Evolutionary conservation across 37 sponge, comb jelly and placozoan species (phyloP), one percentile per base, ranked within the genome.

Genomic region (Haliclona indistincta): DNA sequence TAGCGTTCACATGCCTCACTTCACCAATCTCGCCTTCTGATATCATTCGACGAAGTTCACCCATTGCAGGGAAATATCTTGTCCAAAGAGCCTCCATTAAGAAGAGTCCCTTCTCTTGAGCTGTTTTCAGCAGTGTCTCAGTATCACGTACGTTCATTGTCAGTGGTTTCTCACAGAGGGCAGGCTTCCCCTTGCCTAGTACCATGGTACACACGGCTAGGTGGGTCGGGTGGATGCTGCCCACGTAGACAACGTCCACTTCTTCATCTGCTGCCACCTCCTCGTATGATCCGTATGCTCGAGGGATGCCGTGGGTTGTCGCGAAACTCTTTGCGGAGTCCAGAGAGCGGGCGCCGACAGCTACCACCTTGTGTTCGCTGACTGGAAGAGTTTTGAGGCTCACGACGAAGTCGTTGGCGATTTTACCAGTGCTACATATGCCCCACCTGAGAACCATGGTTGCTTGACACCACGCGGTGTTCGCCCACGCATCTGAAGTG

Each of bases 341-440:
- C 40, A 68, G 51, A 2, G 81, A 77, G 5, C 95, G 60, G 2
- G 88, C 81, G 34, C 82, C 88, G 0, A 94, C 91, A 0, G 95
- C 95, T 13, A 87, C 78, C 36, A 87, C 85, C 52, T 72, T 43
- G 81, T 94, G 95, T 29, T 86, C 60, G 5, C 28, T 75, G n/a
- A n/a, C n/a, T 29, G 90, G 88, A 23, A 86, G 84, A 1, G 84
- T 36, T 38, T 84, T 75, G 28, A 94, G 74, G 8, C 82, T 88
- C 43, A 86, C 63, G 11, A 79, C 74, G 52, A 94, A 94, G 75
- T 94, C 95, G 67, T 87, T 80, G 11, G 95, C 70, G 4, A 94
- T 94, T 22, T 73, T 83, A 1, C 91, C 95, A 73, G 85, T 81
- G 10, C 86, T 80, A 66, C 84, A 82, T 26, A 94, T 86, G n/a